Percentiles rank a stretch among this genome's conserved stretches.
Conservation (phyloP, 2,113 vertebrate species). For the Pseudolaguvia tuberculata region DNA sequence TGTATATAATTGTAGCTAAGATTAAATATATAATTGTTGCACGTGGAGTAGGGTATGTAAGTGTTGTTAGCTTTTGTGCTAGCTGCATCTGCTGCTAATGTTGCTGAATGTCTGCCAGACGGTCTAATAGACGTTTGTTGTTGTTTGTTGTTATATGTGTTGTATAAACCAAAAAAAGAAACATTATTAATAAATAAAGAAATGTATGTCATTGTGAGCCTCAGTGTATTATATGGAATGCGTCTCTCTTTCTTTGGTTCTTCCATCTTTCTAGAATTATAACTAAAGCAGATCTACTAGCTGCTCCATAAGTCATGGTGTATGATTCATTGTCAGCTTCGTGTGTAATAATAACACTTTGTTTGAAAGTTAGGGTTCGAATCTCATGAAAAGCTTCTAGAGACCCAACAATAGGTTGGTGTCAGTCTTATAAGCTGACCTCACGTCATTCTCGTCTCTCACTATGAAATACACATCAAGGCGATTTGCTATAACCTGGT, state of each 20-base stretch:
- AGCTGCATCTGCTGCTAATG: background rate
- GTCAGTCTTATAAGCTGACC: background rate
- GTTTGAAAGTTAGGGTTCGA: background rate
- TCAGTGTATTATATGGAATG: background rate
- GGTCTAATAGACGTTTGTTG: background rate
- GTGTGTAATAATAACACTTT: background rate
- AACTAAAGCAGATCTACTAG: background rate
- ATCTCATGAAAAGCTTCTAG: background rate
- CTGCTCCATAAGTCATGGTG: background rate
- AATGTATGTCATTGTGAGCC: background rate
- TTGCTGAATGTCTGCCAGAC: constrained; percentile 4
- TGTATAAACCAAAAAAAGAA: background rate
- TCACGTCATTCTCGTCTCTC: background rate
- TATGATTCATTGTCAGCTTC: background rate
- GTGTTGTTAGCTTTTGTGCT: background rate
- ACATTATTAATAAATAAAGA: background rate
- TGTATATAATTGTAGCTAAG: background rate
- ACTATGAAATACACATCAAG: background rate
- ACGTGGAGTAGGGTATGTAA: background rate
- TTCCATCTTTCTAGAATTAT: background rate
- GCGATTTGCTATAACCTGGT: too few species aligned
- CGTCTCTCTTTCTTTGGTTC: background rate
- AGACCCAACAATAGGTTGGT: background rate
- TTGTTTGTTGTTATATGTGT: background rate
- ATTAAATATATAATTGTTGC: background rate